phyloP scores from a whole-genome alignment of 2,888 invertebrate genomes.

The Allygus modestus region DNA sequence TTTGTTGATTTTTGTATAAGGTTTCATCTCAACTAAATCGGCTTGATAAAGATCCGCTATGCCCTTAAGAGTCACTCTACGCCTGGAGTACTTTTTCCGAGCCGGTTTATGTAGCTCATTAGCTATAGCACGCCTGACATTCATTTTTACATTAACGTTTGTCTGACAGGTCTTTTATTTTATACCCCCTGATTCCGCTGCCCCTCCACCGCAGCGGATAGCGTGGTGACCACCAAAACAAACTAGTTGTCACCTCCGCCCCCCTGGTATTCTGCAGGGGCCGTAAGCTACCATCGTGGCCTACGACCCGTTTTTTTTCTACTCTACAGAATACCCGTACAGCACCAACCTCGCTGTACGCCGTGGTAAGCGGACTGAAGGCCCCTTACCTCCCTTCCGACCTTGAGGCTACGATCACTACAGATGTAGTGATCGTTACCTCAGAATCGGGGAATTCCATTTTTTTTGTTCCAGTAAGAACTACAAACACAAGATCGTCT shows the following conservation, averaged over 20 bases:
- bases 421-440: too few species aligned
- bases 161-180: not conserved
- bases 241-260: not conserved
- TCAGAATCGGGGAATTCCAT: too few species aligned
- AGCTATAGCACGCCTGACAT: constrained; percentile 18
- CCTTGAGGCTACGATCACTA: not conserved
- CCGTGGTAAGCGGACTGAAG: not conserved
- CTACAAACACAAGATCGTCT: too few species aligned
- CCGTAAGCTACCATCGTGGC: not conserved
- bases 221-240: not conserved
- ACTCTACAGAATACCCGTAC: not conserved
- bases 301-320: not conserved
- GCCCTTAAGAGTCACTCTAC: constrained; percentile 56
- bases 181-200: not conserved
- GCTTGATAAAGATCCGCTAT: constrained; percentile 63
- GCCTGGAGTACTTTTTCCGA: constrained; percentile 48
- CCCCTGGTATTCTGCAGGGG: not conserved
- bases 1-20: constrained; percentile 58
- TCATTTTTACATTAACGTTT: constrained; percentile 29
- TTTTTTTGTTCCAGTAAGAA: too few species aligned
- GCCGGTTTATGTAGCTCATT: constrained; percentile 54
- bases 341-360: not conserved
- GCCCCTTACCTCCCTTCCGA: too few species aligned
- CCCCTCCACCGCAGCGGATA: not conserved
- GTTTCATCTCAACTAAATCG: constrained; percentile 61